Conservation (phyloP, 1,140 invertebrate genomes). For the Drosophila pachea region DNA sequence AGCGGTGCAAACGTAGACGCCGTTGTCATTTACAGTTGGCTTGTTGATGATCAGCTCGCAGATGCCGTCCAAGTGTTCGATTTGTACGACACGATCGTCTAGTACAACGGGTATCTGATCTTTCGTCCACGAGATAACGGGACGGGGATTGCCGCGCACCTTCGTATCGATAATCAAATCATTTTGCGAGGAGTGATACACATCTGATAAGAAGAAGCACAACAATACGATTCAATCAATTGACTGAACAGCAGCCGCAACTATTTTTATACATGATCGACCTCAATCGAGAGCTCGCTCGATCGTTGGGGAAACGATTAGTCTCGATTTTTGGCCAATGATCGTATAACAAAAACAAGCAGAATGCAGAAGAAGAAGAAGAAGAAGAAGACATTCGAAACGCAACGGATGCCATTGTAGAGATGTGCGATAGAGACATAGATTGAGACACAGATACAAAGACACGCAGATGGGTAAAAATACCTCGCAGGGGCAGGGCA, state of each 20-base stretch:
- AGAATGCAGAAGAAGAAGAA: slow-evolving; percentile 20
- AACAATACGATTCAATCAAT: slow-evolving; percentile 56
- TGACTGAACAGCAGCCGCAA: slow-evolving; percentile 43
- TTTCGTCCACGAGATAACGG: slow-evolving; percentile 89
- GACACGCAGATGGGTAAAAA: slow-evolving; percentile 19
- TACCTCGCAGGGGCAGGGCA: slow-evolving; percentile 77
- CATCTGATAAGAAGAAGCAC: slow-evolving; percentile 80
- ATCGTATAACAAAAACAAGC: slow-evolving; percentile 47
- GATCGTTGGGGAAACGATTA: slow-evolving; percentile 25
- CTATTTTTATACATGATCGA: slow-evolving; percentile 65
- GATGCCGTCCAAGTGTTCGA: slow-evolving; percentile 85
- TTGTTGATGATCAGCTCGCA: slow-evolving; percentile 85
- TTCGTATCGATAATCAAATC: slow-evolving; percentile 88
- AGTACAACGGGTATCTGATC: slow-evolving; percentile 82
- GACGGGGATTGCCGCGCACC: slow-evolving; percentile 85
- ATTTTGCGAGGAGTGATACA: slow-evolving; percentile 84
- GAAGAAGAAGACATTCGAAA: slow-evolving; percentile 17
- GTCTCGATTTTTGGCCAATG: slow-evolving; percentile 25
- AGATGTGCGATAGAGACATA: slow-evolving; percentile 10
- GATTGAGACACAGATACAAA: not conserved
- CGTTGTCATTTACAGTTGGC: slow-evolving; percentile 83
- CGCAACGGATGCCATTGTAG: slow-evolving; percentile 5
- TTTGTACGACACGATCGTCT: slow-evolving; percentile 83
- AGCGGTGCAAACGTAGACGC: slow-evolving; percentile 86
- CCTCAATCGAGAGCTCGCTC: slow-evolving; percentile 54